Evolutionary conservation across 2,888 invertebrate species (phyloP), one percentile per base, ranked within the genome.

Genomic region (Drosophila macrospina): DNA sequence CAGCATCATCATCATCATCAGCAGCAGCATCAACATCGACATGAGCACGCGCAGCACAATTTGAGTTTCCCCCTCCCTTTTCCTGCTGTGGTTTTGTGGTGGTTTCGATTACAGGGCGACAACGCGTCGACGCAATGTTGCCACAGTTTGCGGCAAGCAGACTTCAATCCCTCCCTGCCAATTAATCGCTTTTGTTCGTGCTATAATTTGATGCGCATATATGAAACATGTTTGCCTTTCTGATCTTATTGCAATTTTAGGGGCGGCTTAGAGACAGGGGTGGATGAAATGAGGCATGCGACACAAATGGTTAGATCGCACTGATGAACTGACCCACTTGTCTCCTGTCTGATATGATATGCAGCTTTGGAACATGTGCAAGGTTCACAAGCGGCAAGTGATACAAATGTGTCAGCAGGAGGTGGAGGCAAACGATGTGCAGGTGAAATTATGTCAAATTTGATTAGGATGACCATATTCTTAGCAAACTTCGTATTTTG

Each of bases 171-270:
- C 50, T 59, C 32, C 51, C 61, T 26, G 52, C 79, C 85, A 86
- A 86, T 86, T 86, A 86, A 88, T 75, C 87, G 78, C 85, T 71
- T 88, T 86, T 86, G 89, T 85, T 81, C 85, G 87, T 74, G 87
- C 70, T 63, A 87, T 87, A 85, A 85, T 85, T 86, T 74, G 72
- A 37, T 69, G 78, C 64, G 80, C 42, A 42, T 42, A 52, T 51
- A 57, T 54, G 74, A 64, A 78, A 65, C 83, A 67, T 88, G 88
- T 88, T 88, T 86, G 83, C 77, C 86, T 81, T 87, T 64, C 82
- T 76, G 86, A 83, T 87, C 81, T 64, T 34, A 47, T 37, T 69
- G 39, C 55, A 45, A 76, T 44, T 45, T 55, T 67, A 82, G 84
- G 88, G 83, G 83, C 88, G 86, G 70, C 45, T 70, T 60, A 24